phyloP scores from a whole-genome alignment of 2,797 vertebrate genomes.

The Sylvia borin region DNA sequence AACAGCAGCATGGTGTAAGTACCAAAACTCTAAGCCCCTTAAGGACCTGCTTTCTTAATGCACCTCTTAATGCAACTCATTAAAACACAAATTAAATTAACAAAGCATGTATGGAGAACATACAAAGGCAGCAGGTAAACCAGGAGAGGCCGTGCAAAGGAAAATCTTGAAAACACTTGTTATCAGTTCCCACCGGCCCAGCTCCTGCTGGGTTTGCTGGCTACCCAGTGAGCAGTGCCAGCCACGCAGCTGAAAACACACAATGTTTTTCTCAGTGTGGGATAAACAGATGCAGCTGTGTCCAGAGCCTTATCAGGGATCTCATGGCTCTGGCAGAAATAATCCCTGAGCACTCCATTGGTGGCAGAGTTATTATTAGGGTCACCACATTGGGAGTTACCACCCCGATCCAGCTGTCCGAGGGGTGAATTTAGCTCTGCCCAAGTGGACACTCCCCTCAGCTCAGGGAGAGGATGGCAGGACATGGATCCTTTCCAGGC shows the following conservation, averaged over 20 bases:
- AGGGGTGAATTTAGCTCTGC: neutral
- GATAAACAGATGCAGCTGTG: neutral
- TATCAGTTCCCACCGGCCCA: neutral
- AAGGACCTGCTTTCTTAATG: neutral
- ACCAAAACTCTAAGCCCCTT: neutral
- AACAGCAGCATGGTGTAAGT: neutral
- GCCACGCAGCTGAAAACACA: rapidly evolving
- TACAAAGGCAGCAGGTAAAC: neutral
- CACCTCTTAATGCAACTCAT: neutral
- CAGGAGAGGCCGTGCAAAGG: neutral
- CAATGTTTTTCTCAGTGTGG: neutral
- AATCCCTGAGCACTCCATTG: rapidly evolving
- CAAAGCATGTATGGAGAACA: rapidly evolving
- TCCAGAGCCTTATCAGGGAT: neutral
- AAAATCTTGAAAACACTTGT: neutral
- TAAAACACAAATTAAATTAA: neutral
- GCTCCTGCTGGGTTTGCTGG: neutral
- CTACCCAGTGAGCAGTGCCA: rapidly evolving
- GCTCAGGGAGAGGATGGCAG: rapidly evolving
- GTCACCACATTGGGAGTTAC: too few relatives aligned
- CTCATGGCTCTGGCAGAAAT: rapidly evolving
- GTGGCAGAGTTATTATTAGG: neutral
- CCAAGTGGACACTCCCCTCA: rapidly evolving
- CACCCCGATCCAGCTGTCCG: rapidly evolving
- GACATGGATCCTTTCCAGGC: rapidly evolving